Evolutionary conservation across 2,797 vertebrate genomes (phyloP).

Genomic region (Melanotaenia pygmaea): DNA sequence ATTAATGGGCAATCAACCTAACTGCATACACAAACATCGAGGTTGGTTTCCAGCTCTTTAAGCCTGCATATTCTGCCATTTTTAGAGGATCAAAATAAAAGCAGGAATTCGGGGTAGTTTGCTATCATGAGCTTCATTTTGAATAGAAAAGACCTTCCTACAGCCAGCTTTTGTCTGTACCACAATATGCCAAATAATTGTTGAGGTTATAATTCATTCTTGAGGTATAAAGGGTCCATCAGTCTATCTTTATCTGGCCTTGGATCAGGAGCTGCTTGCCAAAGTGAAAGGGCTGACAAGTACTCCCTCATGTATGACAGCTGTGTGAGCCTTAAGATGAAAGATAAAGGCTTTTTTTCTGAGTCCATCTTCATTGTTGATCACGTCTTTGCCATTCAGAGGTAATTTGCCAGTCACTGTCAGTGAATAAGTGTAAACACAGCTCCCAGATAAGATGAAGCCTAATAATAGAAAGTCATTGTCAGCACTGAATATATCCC

Average conservation of each 20-base stretch:
- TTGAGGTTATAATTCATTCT: constrained; percentile 52
- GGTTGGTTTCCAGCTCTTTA: constrained; percentile 35
- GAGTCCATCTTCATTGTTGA: constrained; percentile 60
- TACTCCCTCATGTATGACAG: constrained; percentile 42
- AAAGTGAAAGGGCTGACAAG: constrained; percentile 51
- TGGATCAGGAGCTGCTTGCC: constrained; percentile 56
- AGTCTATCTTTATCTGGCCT: constrained; percentile 67
- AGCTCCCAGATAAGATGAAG: neutral
- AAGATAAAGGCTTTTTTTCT: constrained; percentile 57
- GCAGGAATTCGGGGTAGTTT: constrained; percentile 2
- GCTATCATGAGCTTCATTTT: neutral
- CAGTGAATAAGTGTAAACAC: neutral
- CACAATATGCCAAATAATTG: constrained; percentile 37
- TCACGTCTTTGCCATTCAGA: constrained; percentile 39
- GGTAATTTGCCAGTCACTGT: neutral
- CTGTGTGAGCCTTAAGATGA: constrained; percentile 60
- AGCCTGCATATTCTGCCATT: constrained; percentile 24
- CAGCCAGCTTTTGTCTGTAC: constrained; percentile 16
- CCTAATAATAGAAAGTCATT: neutral
- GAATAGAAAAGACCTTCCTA: constrained; percentile 17
- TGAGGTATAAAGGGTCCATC: constrained; percentile 48
- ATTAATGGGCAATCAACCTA: constrained; percentile 49
- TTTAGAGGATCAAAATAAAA: constrained; percentile 20
- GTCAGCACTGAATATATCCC: neutral
- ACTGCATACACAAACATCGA: constrained; percentile 29